Base-by-base conservation (phyloP, 1,140 invertebrate species). In the Plutomurus gul region DNA sequence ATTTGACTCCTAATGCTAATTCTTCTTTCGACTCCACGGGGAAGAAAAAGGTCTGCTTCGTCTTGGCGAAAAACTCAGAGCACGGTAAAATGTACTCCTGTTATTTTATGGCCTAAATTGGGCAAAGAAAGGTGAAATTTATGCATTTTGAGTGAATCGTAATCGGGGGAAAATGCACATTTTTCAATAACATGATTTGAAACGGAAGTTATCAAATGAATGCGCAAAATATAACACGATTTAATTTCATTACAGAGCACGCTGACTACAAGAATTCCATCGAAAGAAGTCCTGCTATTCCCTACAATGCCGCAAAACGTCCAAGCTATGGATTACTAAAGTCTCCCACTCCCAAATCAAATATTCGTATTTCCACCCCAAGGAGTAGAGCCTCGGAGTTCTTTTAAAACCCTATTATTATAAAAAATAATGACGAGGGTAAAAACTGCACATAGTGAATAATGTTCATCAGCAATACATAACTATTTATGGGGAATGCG, bases 271-370 rank as follows among this genome's bases (percentile, higher is more conserved):
- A 91, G 39, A 88, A 89, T 22, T 91, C 92, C 84, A 86, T 94
- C 3, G 87, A 88, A 77, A 88, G 89, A 77, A 93, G 91, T 70
- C 93, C 93, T 0, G 89, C 87, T n/a, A 89, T 93, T 81, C 92
- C 93, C 0, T 93, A 88, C 76, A 92, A 94, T 85, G 89, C 91
- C 4, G 88, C 87, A 75, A 90, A 89, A 43, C 90, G 89, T 84
- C 93, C 93, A 0, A 84, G 84, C 0, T 90, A 90, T 80, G 90
- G 92, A 16, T 89, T 92, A 30, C 84, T 94, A 1, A 94, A 94
- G 85, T 88, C 90, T 0, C 89, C 88, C n/a, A n/a, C n/a, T 79
- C 70, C 51, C 1, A 13, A 16, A 27, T 13, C 30, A 5, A 70
- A 20, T 36, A 22, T 18, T 11, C 3, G 30, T 37, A 16, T 6